Evolutionary conservation across 1,140 invertebrate species (phyloP), one percentile per base, ranked within the genome.

Genomic region (Leptoteleia sp.): DNA sequence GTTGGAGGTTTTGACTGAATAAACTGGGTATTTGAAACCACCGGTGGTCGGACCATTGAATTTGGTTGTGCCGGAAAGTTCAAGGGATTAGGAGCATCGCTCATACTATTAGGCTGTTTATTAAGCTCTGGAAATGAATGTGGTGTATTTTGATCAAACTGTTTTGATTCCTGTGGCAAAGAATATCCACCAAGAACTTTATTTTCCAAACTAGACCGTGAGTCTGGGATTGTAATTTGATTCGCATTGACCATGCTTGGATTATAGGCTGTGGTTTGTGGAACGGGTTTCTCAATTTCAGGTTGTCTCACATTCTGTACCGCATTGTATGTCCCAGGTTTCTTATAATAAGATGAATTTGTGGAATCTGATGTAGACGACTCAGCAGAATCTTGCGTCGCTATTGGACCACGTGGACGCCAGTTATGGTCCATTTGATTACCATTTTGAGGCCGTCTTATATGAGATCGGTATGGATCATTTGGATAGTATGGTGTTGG

Each of bases 401-500:
- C 7, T 13, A 67, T 43, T 7, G 48, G 45, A 0, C 33, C 62
- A 27, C 47, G 67, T 25, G 47, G 27, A 40, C 62, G 37, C 72
- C 72, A 76, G 33, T 76, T 76, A 8, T 76, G 72, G 11, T 76
- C 72, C 45, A 76, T 80, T 5, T 64, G 54, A 61, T 77, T 82
- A 3, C 62, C 42, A 19, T 73, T 82, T 67, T 57, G 64, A 19
- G 68, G 25, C 13, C 84, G 81, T 38, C 84, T 86, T 43, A 87
- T 82, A 65, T 87, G 83, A 50, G 81, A 79, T 15, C 83, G 80
- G 31, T 87, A 88, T 17, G 85, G 83, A 6, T 65, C 31, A 27
- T 82, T 85, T 6, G 84, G 81, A 38, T 87, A 76, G 38, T 87
- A 85, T 15, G 83, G 85, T 0, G 86, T 88, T 52, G 87, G 87